Base-by-base conservation (phyloP, 2,888 invertebrate species). In the Mythimna loreyi region DNA sequence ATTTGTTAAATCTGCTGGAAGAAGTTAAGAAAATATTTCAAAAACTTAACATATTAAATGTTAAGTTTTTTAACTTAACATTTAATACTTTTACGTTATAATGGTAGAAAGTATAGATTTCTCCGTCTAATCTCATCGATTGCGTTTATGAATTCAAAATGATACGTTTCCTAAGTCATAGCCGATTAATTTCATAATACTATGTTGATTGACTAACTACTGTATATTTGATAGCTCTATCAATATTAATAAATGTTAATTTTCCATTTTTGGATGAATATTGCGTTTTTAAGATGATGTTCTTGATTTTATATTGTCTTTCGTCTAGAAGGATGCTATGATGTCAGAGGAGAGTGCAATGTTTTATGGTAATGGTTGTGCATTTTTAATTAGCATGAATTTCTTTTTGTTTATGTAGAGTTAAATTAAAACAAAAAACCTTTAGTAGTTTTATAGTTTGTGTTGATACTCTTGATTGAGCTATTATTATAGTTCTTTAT, bases 101-200 rank as follows among this genome's bases (percentile, higher is more conserved):
- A 16, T 45, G 53, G 75, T 47, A 53, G 79, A 82, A 80, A 80
- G 79, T 60, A n/a, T 2, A 23, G 69, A 70, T 80, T 82, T 80
- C 79, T 25, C 79, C 64, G 19, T n/a, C 25, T 59, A 16, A 67
- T 52, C 45, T 53, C 33, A 9, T 47, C 25, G 45, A 70, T 78
- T 73, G 52, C 47, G 40, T 43, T 59, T 72, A 59, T 40, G 78
- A 52, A 81, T 67, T 72, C 21, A 81, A 79, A n/a, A 81, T 72
- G 49, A 36, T 49, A 23, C 3, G 19, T 71, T 64, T 65, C 49
- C 13, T 55, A 43, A 52, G 36, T 40, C 66, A 36, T 43, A 40
- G 9, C n/a, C 40, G 64, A 64, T 50, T n/a, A 47, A 69, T 83
- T 83, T 81, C 73, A 57, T 81, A 77, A 81, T 73, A 55, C 13